A percentile compares a stretch with the other conserved stretches of the same genome.
Conservation (phyloP, 2,797 vertebrate genomes). For the Premnoplex brunnescens region DNA sequence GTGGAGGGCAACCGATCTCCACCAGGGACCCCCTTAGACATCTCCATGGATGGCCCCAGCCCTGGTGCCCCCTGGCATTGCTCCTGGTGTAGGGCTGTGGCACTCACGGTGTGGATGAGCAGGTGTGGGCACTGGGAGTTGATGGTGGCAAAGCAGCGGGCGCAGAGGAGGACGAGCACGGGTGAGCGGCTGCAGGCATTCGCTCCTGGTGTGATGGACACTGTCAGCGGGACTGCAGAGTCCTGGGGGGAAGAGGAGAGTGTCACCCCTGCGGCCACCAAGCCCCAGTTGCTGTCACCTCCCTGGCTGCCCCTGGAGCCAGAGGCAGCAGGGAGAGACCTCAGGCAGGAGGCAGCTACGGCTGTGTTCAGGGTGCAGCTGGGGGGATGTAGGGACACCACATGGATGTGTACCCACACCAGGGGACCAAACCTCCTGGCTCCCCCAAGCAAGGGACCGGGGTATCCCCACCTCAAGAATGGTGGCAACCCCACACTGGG, state of each 20-base stretch:
- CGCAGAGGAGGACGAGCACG: background rate
- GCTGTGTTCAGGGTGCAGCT: background rate
- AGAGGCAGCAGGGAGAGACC: background rate
- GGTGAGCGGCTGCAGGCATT: background rate
- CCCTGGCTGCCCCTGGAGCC: background rate
- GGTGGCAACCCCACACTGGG: background rate
- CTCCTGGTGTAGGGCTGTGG: rapidly evolving
- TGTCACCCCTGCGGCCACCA: rapidly evolving
- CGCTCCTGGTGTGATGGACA: rapidly evolving
- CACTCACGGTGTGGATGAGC: background rate
- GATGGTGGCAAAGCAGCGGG: background rate
- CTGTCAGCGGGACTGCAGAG: background rate
- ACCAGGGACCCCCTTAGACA: background rate
- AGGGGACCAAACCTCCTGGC: rapidly evolving
- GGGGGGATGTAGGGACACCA: background rate
- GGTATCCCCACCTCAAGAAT: background rate
- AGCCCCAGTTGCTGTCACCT: background rate
- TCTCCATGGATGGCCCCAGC: background rate
- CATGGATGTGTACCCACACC: rapidly evolving
- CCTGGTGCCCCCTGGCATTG: background rate
- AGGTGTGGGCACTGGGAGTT: background rate
- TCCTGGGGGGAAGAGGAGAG: background rate
- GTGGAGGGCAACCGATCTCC: background rate
- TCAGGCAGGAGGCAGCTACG: background rate
- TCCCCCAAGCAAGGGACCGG: background rate